Evolutionary conservation across 2,113 vertebrate species (phyloP).

Genomic region (Sitta europaea): DNA sequence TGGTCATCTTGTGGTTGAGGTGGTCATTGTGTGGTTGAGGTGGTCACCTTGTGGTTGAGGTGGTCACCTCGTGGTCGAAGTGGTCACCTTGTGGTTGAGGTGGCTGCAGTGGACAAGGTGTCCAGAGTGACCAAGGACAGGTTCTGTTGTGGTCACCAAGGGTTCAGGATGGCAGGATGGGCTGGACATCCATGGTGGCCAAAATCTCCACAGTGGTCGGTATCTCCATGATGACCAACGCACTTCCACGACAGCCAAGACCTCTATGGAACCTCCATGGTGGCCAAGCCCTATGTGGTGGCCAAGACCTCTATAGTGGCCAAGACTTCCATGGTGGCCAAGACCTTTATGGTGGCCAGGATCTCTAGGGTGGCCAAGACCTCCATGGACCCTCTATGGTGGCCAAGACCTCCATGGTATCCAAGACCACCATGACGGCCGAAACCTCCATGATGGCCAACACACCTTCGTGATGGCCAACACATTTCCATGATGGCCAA

Average conservation of each 20-base stretch:
- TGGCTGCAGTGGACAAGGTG: neutral
- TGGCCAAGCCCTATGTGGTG: accelerated
- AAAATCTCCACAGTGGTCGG: neutral
- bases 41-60: neutral
- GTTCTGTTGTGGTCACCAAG: neutral
- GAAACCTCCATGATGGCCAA: neutral
- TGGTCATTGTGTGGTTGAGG: neutral
- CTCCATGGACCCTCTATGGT: too few species aligned
- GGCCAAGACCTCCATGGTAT: neutral
- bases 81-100: neutral
- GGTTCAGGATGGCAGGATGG: neutral
- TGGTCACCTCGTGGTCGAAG: neutral
- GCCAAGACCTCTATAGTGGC: accelerated
- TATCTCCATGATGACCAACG: accelerated
- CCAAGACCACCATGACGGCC: neutral
- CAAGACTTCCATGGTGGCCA: accelerated
- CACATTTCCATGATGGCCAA: accelerated
- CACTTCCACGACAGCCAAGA: accelerated
- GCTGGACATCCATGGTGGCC: neutral
- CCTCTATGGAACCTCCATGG: accelerated
- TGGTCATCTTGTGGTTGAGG: neutral
- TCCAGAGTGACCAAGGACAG: neutral
- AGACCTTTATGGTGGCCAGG: neutral
- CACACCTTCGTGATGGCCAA: accelerated
- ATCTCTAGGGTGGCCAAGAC: neutral